Conservation (phyloP, 2,113 vertebrate genomes). For the Grammomys surdaster region DNA sequence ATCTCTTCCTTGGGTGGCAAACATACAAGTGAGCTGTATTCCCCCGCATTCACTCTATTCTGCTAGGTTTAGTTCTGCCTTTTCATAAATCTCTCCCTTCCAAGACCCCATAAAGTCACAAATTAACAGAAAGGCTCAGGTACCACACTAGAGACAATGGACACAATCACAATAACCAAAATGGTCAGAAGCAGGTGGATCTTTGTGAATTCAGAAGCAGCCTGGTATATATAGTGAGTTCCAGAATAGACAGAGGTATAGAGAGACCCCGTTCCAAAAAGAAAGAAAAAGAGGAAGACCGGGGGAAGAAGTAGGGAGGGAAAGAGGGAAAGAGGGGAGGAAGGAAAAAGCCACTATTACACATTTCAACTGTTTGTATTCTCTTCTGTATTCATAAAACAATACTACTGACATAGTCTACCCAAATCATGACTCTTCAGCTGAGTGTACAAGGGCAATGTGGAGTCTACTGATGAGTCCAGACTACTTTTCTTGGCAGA, state of each 20-base stretch:
- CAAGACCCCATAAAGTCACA: not conserved
- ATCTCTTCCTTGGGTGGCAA: not conserved
- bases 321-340: no score
- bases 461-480: no score
- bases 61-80: not conserved
- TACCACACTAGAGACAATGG: not conserved
- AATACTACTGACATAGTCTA: not conserved
- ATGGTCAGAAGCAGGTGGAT: not conserved
- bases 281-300: not conserved
- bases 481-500: not conserved
- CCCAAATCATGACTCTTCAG: not conserved
- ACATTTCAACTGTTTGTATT: not conserved
- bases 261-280: not conserved
- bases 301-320: no score
- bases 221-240: not conserved
- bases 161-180: not conserved
- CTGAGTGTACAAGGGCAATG: not conserved
- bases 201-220: not conserved
- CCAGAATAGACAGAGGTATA: not conserved
- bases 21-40: not conserved
- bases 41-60: not conserved
- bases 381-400: not conserved
- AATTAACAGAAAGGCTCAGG: not conserved
- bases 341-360: no score
- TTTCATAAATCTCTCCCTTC: not conserved